These are phyloP conservation scores for Mechanitis mazaeus DNA, from an alignment of 2,888 invertebrate species.

Conservation along the genomic window DNA sequence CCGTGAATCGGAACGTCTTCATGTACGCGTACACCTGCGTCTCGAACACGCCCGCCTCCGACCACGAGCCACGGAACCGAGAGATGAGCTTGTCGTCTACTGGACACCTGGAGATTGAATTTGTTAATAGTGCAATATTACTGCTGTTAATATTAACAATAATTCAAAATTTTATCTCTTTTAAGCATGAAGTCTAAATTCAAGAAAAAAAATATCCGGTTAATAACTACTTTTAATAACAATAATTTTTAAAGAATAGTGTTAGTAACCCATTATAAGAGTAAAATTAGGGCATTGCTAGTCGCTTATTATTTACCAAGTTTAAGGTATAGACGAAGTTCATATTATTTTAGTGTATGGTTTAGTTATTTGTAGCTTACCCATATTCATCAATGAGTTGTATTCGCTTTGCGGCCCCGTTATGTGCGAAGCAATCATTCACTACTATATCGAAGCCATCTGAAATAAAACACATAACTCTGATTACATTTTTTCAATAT, in stretches of 20 bases:
- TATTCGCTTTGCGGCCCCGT: constrained; percentile 93
- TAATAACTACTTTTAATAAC: too few species aligned
- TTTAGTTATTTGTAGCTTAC: constrained; percentile 59
- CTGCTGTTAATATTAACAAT: too few species aligned
- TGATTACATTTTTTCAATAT: constrained; percentile 13
- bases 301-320: too few species aligned
- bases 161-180: too few species aligned
- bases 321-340: background rate
- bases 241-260: too few species aligned
- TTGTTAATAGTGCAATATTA: constrained; percentile 1
- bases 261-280: too few species aligned
- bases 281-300: too few species aligned
- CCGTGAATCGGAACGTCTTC: constrained; percentile 96
- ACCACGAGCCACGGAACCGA: constrained; percentile 95
- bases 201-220: too few species aligned
- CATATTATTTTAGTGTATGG: background rate
- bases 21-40: constrained; percentile 96
- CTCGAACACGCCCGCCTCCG: constrained; percentile 91
- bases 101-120: constrained; percentile 80
- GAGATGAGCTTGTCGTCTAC: constrained; percentile 95
- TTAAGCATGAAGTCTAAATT: too few species aligned
- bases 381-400: constrained; percentile 95
- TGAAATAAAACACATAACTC: constrained; percentile 53
- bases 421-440: constrained; percentile 95
- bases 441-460: constrained; percentile 97